A percentile compares a stretch with the other conserved stretches of the same genome.
These are phyloP conservation scores for Dicentrarchus labrax DNA, from an alignment of 2,113 vertebrate genomes.

Conservation along the genomic window DNA sequence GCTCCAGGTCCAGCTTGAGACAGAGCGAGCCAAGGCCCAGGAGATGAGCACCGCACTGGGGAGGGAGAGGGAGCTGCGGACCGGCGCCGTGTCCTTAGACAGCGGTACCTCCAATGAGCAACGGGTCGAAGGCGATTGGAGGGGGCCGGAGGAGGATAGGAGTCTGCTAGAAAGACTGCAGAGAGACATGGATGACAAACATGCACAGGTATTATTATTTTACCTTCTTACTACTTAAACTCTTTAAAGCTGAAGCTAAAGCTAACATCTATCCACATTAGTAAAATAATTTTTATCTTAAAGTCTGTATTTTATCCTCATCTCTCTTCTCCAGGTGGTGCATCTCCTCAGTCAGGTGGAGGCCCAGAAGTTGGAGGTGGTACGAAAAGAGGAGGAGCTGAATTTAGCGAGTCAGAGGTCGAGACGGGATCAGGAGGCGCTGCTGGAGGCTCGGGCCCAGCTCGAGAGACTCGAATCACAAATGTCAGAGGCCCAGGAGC, in stretches of 20 bases:
- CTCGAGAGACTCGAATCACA: slow-evolving; percentile 82
- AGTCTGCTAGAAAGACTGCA: slow-evolving; percentile 88
- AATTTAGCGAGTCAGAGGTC: slow-evolving; percentile 82
- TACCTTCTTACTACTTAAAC: not conserved
- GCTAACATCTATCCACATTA: not conserved
- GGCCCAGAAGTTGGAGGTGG: slow-evolving; percentile 88
- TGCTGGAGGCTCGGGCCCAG: slow-evolving; percentile 82
- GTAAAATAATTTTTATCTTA: not conserved
- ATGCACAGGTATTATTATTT: slow-evolving; percentile 73
- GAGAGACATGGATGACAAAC: slow-evolving; percentile 90
- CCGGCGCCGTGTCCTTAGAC: slow-evolving; percentile 34
- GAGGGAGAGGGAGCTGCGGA: slow-evolving; percentile 85
- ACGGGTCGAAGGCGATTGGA: not conserved
- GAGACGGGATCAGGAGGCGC: slow-evolving; percentile 86
- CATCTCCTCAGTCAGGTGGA: slow-evolving; percentile 90
- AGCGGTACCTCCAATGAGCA: slow-evolving; percentile 29
- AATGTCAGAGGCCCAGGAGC: slow-evolving; percentile 84
- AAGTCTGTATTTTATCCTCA: not conserved
- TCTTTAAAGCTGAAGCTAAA: not conserved
- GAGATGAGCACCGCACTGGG: slow-evolving; percentile 89
- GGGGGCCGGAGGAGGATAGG: slow-evolving; percentile 55
- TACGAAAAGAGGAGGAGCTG: slow-evolving; percentile 91
- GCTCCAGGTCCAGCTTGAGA: slow-evolving; percentile 92
- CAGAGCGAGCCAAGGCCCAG: slow-evolving; percentile 85
- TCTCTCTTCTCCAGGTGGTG: slow-evolving; percentile 78